Base-by-base conservation (phyloP, 2,888 invertebrate species). In the Lutraria lutraria region DNA sequence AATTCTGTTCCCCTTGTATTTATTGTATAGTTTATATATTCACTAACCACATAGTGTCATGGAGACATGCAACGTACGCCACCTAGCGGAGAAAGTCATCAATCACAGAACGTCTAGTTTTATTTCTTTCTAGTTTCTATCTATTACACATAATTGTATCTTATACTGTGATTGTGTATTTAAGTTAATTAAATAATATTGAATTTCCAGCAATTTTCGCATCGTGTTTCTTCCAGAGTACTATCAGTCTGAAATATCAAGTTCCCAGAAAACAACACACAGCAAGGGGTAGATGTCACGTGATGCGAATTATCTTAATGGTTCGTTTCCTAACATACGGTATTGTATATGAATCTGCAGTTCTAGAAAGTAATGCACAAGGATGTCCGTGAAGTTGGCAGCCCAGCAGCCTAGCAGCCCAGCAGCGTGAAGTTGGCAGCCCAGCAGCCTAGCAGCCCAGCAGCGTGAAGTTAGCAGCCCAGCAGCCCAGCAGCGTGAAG, bases 1-100 rank as follows among this genome's bases (percentile, higher is more conserved):
- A 87, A 87, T 89, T 85, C 82, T 87, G 85, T 90, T 90, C 85
- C n/a, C 81, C 56, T 63, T 85, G 85, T 81, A 84, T 89, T 76
- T 91, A 91, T 88, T 86, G 83, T 89, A 83, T 89, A 81, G 87
- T 91, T 91, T 88, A 89, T 87, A 86, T 81, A 83, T 81, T 82
- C 80, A 81, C 81, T 83, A 83, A 53, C 85, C 53, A 89, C 54
- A 31, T 52, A 85, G 86, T 89, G 54, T 83, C 76, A 79, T 21
- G n/a, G 53, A 25, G 52, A 83, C 90, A 89, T 88, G 90, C 90
- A 87, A 90, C 52, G 86, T 53, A 84, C 88, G 89, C 81, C 86
- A 90, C 56, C 31, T 54, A 82, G 81, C 25, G 34, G 72, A 83
- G 60, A 63, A n/a, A 15, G 76, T 88, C 88, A 89, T 88, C 88